Conservation (phyloP, 2,113 vertebrate genomes). For the Probosciger aterrimus region DNA sequence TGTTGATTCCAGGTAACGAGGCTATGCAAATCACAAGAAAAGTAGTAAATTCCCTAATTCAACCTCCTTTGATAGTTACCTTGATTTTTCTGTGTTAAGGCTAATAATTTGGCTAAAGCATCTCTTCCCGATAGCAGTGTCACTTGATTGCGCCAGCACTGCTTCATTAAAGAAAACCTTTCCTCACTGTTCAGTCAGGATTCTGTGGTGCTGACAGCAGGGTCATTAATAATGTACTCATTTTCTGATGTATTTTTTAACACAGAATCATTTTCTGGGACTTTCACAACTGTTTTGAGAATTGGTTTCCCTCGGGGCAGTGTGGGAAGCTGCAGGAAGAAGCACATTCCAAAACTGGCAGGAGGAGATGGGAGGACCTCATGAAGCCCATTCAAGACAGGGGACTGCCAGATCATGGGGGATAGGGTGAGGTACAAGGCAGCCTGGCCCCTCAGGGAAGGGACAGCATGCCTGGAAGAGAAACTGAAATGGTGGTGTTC, state of each 20-base stretch:
- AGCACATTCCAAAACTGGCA: neutral
- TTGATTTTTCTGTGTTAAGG: neutral
- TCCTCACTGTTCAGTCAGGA: neutral
- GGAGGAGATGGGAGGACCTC: neutral
- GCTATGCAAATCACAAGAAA: neutral
- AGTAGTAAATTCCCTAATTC: neutral
- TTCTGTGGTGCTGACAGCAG: neutral
- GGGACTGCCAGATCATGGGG: neutral
- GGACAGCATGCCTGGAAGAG: rapidly evolving
- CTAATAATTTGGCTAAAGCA: neutral
- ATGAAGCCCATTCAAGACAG: neutral
- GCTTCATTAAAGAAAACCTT: neutral
- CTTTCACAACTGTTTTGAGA: neutral
- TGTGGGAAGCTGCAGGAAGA: neutral
- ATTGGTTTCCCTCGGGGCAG: rapidly evolving
- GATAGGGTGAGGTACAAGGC: neutral
- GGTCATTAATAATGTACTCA: neutral
- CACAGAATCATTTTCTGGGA: neutral
- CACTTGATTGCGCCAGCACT: neutral
- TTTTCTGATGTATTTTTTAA: conserved; percentile 20
- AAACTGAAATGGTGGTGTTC: rapidly evolving
- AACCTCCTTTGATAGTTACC: neutral
- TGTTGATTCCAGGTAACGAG: neutral
- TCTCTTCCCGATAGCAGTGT: neutral
- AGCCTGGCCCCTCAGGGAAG: neutral